Base-by-base conservation (phyloP, 2,888 invertebrate species). In the Lycocerus yunnanus region DNA sequence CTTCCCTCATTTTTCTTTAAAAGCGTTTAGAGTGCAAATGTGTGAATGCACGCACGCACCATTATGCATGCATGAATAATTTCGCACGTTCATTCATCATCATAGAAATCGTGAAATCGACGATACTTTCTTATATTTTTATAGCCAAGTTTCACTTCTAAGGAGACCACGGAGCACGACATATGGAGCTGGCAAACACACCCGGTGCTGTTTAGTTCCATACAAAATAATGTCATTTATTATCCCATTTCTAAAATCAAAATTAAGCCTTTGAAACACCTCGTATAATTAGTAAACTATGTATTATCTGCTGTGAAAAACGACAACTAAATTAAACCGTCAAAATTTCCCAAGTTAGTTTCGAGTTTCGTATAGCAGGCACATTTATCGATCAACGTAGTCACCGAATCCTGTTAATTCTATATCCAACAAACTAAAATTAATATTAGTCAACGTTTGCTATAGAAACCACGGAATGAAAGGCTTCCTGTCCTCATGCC, bases 391-490 rank as follows among this genome's bases (percentile, higher is more conserved):
- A 63, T 63, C 61, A 63, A 63, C 20, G 20, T 18, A 43, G 43
- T 43, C 43, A 15, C 61, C 16, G 61, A 63, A 63, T 63, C 61
- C n/a, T 63, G 61, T 63, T 63, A 63, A 63, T 63, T 63, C 61
- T 20, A 63, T 63, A 63, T 63, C 61, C 61, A 63, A 63, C 43
- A 43, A 43, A 43, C 61, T 63, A 63, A 63, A 63, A 63, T 63
- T 63, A 63, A 63, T 63, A 63, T 63, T 63, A 63, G 61, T 63
- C 20, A 20, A 63, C 20, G 61, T 63, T 63, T 63, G 61, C 61
- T 63, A 63, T 63, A 63, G 61, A 63, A 63, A 63, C 61, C 61
- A 20, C 61, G 18, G 61, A 16, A 18, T 63, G 16, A 63, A 63
- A 16, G 20, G 61, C 61, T 63, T 63, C 61, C 61, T 63, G 61